Base-by-base conservation (phyloP, 1,140 invertebrate genomes). In the Drosophila teissieri region DNA sequence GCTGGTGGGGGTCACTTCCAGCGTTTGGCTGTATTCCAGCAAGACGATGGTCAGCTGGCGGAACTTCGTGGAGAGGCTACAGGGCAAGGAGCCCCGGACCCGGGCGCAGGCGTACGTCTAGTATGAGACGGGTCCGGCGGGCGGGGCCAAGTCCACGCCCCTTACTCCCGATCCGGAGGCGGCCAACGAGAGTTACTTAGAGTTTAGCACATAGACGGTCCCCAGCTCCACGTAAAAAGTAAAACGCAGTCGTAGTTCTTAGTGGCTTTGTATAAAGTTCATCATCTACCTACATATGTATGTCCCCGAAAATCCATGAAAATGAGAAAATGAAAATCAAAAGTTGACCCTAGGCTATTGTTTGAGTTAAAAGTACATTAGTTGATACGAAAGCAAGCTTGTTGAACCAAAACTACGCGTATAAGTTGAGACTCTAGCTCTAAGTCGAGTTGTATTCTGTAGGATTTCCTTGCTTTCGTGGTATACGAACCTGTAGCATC, bases 1-100 rank as follows among this genome's bases (percentile, higher is more conserved):
- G 93, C 97, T 99, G 56, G 98, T 99, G n/a, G 98, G 98, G 2
- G 98, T 99, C 37, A 98, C 98, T 0, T 98, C 97, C 4, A 98
- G 97, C 73, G 97, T 99, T 68, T 99, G 98, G 98, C 97, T 99
- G 37, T 98, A 98, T 96, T 99, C 98, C 11, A 96, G 97, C 39
- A 99, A 99, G 93, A 99, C 98, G 1, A 94, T 99, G 76, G 95
- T 96, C 48, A 98, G 97, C 69, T 99, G 98, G 98, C 95, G 95
- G 84, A 96, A 96, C 81, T 98, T 98, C 91, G 95, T 97, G 63
- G 95, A 96, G 92, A 94, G 95, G 80, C 93, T 97, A 81, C 94
- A 94, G 78, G 95, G 96, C 53, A 92, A 92, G 78, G 91, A 92
- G 69, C 91, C 91, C 0, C 49, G 91, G 40, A 89, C 91, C 15